Evolutionary conservation across 2,797 vertebrate genomes (phyloP).

Genomic region (Esox lucius): DNA sequence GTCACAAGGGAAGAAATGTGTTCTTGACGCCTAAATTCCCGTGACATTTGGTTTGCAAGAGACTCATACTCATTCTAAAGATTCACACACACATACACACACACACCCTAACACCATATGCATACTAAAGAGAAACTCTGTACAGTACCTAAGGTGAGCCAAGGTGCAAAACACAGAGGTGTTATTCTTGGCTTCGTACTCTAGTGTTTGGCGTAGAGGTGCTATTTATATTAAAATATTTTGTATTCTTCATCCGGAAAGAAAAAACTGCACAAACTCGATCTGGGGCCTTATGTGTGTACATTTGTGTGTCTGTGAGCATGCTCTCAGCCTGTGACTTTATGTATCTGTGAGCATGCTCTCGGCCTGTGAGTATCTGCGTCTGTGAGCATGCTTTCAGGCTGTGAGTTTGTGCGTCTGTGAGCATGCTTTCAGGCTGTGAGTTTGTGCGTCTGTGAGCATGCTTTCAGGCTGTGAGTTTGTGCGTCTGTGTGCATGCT

Average conservation of each 20-base stretch:
- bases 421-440: too few relatives aligned
- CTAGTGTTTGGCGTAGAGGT: slow-evolving; percentile 47
- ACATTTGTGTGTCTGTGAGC: neutral
- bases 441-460: too few relatives aligned
- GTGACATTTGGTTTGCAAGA: slow-evolving; percentile 67
- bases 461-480: too few relatives aligned
- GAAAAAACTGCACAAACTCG: slow-evolving; percentile 16
- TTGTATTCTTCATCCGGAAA: slow-evolving; percentile 47
- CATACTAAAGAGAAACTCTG: slow-evolving; percentile 58
- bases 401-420: too few relatives aligned
- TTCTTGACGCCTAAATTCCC: slow-evolving; percentile 64
- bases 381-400: neutral
- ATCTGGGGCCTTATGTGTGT: slow-evolving; percentile 18
- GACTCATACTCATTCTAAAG: slow-evolving; percentile 52
- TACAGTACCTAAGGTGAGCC: slow-evolving; percentile 60
- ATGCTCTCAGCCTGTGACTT: neutral
- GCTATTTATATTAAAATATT: slow-evolving; percentile 28
- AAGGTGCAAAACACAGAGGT: slow-evolving; percentile 61
- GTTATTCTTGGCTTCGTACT: slow-evolving; percentile 62
- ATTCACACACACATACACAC: slow-evolving; percentile 21
- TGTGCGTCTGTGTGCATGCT: slow-evolving; percentile 27
- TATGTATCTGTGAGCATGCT: slow-evolving; percentile 19
- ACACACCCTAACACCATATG: slow-evolving; percentile 23
- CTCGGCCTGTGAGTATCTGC: neutral
- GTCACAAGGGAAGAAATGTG: slow-evolving; percentile 63